A percentile compares a stretch with the other conserved stretches of the same genome.
Evolutionary conservation across 2,797 vertebrate species (phyloP).

Genomic region (Dallia pectoralis): DNA sequence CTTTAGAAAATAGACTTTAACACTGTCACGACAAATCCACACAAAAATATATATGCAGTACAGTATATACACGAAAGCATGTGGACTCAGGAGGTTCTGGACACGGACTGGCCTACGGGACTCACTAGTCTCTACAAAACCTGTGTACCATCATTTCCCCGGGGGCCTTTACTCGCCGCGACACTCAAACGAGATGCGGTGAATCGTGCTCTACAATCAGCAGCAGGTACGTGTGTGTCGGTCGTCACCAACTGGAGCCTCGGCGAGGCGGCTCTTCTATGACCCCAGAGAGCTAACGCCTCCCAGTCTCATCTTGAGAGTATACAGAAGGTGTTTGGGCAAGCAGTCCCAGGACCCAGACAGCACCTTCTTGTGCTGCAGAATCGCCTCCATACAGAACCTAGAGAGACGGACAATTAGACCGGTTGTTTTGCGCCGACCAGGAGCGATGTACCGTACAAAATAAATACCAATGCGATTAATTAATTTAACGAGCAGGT

Average conservation of each 20-base stretch:
- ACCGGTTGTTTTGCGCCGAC: not conserved
- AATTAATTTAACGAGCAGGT: no score
- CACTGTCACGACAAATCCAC: conserved; percentile 35
- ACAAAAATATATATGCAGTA: conserved; percentile 80
- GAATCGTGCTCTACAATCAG: not conserved
- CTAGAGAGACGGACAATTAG: conserved; percentile 57
- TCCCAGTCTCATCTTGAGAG: conserved; percentile 66
- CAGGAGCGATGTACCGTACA: no score
- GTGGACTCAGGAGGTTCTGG: not conserved
- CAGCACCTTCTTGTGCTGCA: conserved; percentile 84
- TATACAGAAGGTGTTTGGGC: conserved; percentile 90
- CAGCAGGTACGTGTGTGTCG: not conserved
- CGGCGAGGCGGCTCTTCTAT: conserved; percentile 23
- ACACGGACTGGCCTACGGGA: conserved; percentile 11
- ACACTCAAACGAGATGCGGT: not conserved
- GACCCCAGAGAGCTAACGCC: conserved; percentile 14
- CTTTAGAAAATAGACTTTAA: conserved; percentile 24
- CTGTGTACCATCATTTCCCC: not conserved
- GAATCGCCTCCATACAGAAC: conserved; percentile 85
- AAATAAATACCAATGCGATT: no score
- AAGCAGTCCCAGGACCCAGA: conserved; percentile 87
- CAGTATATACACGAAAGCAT: conserved; percentile 70
- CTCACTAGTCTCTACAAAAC: conserved; percentile 24
- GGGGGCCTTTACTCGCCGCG: not conserved
- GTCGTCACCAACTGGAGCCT: not conserved